Evolutionary conservation across 1,140 invertebrate genomes (phyloP), one percentile per base, ranked within the genome.

Genomic region (Ostrea denselamellosa): DNA sequence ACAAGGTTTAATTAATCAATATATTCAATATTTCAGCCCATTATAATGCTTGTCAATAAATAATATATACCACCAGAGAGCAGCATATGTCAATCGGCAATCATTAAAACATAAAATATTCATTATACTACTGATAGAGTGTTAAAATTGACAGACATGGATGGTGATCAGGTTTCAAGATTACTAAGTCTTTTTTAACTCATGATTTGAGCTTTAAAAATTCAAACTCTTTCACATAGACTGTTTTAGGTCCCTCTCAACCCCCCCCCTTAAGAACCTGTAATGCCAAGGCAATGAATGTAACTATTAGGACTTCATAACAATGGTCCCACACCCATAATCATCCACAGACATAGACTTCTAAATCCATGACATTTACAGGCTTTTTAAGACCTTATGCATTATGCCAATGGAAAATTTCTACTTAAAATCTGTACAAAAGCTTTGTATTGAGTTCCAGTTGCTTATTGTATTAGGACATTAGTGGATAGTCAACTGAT

Each of bases 101-200:
- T 77, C 68, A 77, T 77, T 77, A 77, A 77, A 77, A 25, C 28
- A 77, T 77, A 12, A 77, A 77, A 77, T 77, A 77, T 77, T 77
- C 68, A 77, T 77, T 9, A 77, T 34, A 28, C 22, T 9, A 28
- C 28, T 77, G 68, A 77, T 8, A 34, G 14, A 77, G 68, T 25
- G 25, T 25, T 28, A 28, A 77, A 62, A 25, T 34, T 25, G 12
- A 77, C 68, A 77, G 25, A 62, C 17, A 62, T 77, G 8, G 22
- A 22, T 71, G n/a, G 68, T 77, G 22, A 77, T 28, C 22, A 77
- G 28, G 8, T 77, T 77, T 77, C 28, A 77, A 77, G 28, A 77
- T 77, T 9, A 34, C 28, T 14, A 17, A 62, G 56, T 62, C 56
- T 19, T n/a, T 4, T 62, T 19, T n/a, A 19, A 62, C 17, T 62